Conservation (phyloP, 2,797 vertebrate genomes). For the Chelon auratus region DNA sequence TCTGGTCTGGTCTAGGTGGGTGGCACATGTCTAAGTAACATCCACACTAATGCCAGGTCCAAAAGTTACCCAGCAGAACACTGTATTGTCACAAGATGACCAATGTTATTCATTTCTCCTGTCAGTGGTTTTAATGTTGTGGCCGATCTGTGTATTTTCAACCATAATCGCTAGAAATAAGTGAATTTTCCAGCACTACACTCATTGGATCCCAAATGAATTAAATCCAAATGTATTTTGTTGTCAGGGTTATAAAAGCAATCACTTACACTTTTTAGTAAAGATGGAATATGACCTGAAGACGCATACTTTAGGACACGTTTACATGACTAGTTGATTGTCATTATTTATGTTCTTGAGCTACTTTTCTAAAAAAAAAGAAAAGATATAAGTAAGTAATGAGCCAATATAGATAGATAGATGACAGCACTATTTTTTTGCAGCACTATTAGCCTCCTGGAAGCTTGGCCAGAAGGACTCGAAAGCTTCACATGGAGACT, state of each 20-base stretch:
- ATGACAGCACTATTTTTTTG: slow-evolving; percentile 10
- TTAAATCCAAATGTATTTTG: slow-evolving; percentile 1
- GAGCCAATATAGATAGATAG: background rate
- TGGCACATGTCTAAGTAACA: too few species aligned
- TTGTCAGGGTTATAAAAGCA: background rate
- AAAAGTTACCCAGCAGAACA: too few species aligned
- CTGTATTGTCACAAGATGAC: too few species aligned
- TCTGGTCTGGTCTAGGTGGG: too few species aligned
- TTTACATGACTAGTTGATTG: background rate
- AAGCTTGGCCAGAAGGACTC: slow-evolving; percentile 1
- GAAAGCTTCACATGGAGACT: slow-evolving; percentile 24
- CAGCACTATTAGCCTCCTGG: background rate
- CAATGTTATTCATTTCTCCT: too few species aligned
- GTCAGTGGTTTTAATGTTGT: too few species aligned
- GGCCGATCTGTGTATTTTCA: background rate
- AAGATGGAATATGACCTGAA: slow-evolving; percentile 9
- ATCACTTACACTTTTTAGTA: background rate
- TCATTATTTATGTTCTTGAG: slow-evolving; percentile 20
- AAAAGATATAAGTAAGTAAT: slow-evolving; percentile 9
- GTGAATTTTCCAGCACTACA: background rate
- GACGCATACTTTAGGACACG: background rate
- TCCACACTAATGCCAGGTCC: too few species aligned
- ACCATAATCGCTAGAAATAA: background rate
- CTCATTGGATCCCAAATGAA: background rate
- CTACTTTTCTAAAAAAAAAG: slow-evolving; percentile 9